Percentiles rank a stretch among this genome's conserved stretches.
These are phyloP conservation scores for Hydriomena furcata DNA, from an alignment of 2,888 invertebrate species.

Conservation along the genomic window DNA sequence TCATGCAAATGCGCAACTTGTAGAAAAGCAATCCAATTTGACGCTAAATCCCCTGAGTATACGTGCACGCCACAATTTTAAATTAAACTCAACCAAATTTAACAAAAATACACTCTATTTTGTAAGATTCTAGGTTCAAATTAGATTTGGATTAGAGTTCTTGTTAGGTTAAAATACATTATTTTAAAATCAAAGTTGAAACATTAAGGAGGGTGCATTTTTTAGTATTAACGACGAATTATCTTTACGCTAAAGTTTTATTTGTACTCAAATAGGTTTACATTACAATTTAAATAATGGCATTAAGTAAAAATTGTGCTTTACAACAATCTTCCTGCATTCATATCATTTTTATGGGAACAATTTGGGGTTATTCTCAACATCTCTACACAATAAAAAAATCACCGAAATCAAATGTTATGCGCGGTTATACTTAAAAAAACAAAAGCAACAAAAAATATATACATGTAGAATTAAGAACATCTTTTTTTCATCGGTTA, in stretches of 20 bases:
- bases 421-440: too few species aligned
- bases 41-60: constrained; percentile 65
- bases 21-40: constrained; percentile 74
- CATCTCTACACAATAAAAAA: too few species aligned
- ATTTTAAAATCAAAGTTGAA: constrained; percentile 22
- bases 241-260: neutral
- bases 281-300: too few species aligned
- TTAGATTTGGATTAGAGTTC: constrained; percentile 15
- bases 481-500: too few species aligned
- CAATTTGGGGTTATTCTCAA: too few species aligned
- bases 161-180: constrained; percentile 22
- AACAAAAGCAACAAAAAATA: too few species aligned
- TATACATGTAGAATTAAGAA: too few species aligned
- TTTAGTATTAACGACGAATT: neutral
- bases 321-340: too few species aligned
- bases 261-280: too few species aligned
- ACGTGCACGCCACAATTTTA: constrained; percentile 65
- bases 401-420: too few species aligned
- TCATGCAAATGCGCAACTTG: constrained; percentile 74
- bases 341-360: too few species aligned
- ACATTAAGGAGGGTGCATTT: constrained; percentile 39
- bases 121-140: constrained; percentile 34
- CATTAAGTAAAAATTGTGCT: too few species aligned
- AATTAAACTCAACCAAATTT: constrained; percentile 58
- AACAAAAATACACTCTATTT: constrained; percentile 44